These are phyloP conservation scores for Drosophila bipectinata DNA, from an alignment of 1,140 invertebrate species.

Conservation along the genomic window DNA sequence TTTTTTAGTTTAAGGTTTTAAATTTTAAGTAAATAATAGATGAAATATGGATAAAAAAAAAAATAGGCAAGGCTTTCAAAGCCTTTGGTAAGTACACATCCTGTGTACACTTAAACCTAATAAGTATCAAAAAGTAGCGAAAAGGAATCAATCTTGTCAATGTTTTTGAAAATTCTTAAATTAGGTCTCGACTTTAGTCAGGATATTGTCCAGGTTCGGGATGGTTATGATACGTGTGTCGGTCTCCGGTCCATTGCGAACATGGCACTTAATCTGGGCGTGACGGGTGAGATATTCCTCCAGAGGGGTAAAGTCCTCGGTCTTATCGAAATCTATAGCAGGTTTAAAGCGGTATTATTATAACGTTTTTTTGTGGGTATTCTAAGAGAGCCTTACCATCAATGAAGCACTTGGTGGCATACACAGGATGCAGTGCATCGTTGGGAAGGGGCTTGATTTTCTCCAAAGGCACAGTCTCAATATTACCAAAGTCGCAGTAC, in stretches of 20 bases:
- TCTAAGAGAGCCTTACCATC: conserved; percentile 20
- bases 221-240: conserved; percentile 40
- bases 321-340: conserved; percentile 47
- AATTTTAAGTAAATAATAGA: too few relatives aligned
- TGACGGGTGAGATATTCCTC: conserved; percentile 20
- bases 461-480: conserved; percentile 25
- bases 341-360: not conserved
- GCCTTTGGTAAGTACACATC: not conserved
- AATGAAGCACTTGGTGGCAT: conserved; percentile 60
- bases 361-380: not conserved
- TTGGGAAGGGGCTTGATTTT: conserved; percentile 44
- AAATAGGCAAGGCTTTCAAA: conserved; percentile 1
- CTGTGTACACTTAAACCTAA: conserved; percentile 14
- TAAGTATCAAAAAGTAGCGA: not conserved
- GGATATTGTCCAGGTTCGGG: conserved; percentile 27
- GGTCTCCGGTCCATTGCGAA: conserved; percentile 32
- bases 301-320: conserved; percentile 22
- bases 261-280: conserved; percentile 8
- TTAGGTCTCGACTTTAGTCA: conserved; percentile 17
- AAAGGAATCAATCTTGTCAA: conserved; percentile 19
- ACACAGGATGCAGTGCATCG: not conserved
- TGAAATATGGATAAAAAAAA: conserved; percentile 2
- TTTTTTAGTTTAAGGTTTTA: not conserved
- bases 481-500: conserved; percentile 59
- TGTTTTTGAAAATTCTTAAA: not conserved